Evolutionary conservation across 2,888 invertebrate species (phyloP).

Genomic region (Drosophila peninsularis): DNA sequence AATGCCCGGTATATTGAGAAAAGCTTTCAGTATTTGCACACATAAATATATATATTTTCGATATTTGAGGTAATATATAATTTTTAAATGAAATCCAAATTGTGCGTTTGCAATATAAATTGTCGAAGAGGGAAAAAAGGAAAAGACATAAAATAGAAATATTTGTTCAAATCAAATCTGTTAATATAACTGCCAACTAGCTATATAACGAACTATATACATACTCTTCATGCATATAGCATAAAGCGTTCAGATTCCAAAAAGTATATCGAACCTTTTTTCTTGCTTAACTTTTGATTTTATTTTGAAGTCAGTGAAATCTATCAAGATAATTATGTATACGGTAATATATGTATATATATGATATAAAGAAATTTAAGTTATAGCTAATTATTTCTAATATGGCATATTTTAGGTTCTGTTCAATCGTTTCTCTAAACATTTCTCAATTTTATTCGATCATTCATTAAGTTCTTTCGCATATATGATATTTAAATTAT

Average conservation of each 20-base stretch:
- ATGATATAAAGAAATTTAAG: neutral
- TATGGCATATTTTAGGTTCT: neutral
- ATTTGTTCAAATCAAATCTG: slow-evolving; percentile 47
- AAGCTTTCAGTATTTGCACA: slow-evolving; percentile 65
- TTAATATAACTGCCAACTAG: slow-evolving; percentile 23
- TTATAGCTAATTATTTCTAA: neutral
- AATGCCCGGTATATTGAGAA: slow-evolving; percentile 83
- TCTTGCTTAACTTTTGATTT: neutral
- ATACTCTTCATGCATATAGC: slow-evolving; percentile 5
- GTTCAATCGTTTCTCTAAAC: neutral
- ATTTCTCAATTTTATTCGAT: neutral
- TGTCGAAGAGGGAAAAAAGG: slow-evolving; percentile 30
- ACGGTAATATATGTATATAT: neutral
- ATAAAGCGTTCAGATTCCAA: neutral
- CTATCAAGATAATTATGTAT: neutral
- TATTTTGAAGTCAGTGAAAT: neutral
- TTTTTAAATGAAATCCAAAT: slow-evolving; percentile 40
- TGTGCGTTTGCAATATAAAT: slow-evolving; percentile 41
- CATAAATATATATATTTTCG: slow-evolving; percentile 10
- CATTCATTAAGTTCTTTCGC: neutral
- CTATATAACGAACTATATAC: slow-evolving; percentile 12
- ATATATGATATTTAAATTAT: neutral
- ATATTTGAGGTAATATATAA: slow-evolving; percentile 38
- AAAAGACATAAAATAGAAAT: slow-evolving; percentile 49
- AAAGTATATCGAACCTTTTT: neutral